These are phyloP conservation scores for Corydoras maculifer DNA, from an alignment of 2,113 vertebrate genomes.

Conservation along the genomic window DNA sequence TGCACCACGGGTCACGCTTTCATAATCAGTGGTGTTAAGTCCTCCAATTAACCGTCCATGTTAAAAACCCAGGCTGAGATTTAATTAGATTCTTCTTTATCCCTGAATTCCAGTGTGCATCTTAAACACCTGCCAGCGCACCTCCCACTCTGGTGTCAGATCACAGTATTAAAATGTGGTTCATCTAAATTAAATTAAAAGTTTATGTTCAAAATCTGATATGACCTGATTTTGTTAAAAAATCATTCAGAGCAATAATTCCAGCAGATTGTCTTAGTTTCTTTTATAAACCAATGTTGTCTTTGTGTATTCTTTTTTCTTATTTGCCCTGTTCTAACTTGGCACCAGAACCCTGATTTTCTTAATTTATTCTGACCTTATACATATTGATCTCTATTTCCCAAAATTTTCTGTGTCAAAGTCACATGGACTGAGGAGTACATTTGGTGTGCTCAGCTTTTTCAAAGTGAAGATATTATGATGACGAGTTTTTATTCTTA, in stretches of 20 bases:
- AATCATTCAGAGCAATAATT: no score
- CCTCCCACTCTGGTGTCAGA: conserved; percentile 48
- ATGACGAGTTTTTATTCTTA: conserved; percentile 64
- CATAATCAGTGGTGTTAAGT: conserved; percentile 60
- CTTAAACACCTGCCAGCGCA: conserved; percentile 51
- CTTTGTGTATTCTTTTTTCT: background rate
- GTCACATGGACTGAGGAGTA: no score
- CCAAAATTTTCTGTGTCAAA: no score
- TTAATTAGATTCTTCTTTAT: conserved; percentile 58
- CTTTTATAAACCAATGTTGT: background rate
- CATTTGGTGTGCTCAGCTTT: no score
- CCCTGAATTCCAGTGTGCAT: conserved; percentile 56
- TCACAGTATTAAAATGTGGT: background rate
- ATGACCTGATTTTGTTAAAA: no score
- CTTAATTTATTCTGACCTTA: no score
- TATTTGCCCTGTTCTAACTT: background rate
- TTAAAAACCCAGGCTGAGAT: conserved; percentile 43
- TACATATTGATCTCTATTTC: background rate
- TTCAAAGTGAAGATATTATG: conserved; percentile 57
- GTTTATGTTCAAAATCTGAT: no score
- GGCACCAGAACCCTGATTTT: no score
- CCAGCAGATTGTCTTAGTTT: no score
- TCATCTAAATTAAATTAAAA: no score
- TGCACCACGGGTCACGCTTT: conserved; percentile 52
- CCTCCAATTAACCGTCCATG: conserved; percentile 50